These are phyloP conservation scores for Poecilia gillii DNA, from an alignment of 2,797 vertebrate species.

Conservation along the genomic window DNA sequence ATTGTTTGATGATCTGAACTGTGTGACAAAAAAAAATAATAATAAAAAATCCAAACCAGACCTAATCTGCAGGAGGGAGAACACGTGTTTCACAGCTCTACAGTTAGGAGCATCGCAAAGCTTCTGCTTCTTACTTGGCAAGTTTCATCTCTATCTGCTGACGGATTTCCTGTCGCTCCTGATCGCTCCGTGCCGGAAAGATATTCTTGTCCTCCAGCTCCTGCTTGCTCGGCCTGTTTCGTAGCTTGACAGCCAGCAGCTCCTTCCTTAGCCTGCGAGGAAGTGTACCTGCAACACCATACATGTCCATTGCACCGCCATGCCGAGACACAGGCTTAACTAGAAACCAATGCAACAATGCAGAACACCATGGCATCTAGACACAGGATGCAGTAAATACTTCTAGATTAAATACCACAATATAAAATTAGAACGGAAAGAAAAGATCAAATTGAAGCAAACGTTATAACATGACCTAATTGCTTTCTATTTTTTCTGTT, in stretches of 20 bases:
- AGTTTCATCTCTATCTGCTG: conserved; percentile 99
- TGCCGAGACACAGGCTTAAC: neutral
- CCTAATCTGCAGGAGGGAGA: neutral
- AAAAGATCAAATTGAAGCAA: neutral
- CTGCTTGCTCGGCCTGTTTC: conserved; percentile 96
- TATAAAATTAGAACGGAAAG: neutral
- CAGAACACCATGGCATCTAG: neutral
- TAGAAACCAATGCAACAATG: neutral
- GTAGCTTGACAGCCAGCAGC: conserved; percentile 91
- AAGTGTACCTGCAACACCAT: conserved; percentile 87
- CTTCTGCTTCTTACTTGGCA: conserved; percentile 88
- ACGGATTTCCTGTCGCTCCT: conserved; percentile 94
- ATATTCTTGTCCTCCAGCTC: conserved; percentile 97
- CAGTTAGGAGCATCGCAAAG: neutral
- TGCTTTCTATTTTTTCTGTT: neutral
- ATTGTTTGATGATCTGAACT: neutral
- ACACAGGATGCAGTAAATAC: neutral
- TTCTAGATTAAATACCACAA: neutral
- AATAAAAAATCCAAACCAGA: neutral
- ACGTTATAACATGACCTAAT: neutral
- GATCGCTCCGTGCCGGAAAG: conserved; percentile 93
- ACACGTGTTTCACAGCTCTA: neutral
- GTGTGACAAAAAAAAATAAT: neutral
- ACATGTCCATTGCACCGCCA: neutral
- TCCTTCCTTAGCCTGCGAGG: conserved; percentile 97